Evolutionary conservation across 2,888 invertebrate genomes (phyloP).

Genomic region (Acanthosepion esculentum): DNA sequence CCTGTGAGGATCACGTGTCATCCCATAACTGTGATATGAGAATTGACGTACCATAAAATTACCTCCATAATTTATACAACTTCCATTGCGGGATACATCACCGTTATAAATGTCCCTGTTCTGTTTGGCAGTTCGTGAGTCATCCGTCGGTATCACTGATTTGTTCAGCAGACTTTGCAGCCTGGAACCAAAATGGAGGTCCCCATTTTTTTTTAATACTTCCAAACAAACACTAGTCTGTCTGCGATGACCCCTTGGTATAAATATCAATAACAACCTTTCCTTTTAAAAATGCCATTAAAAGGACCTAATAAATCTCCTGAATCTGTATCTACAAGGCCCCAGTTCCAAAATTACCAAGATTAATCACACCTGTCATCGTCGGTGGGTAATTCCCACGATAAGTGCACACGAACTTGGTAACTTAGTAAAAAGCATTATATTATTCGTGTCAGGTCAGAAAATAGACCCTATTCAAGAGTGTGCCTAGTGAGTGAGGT

Average conservation of each 20-base stretch:
- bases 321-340: not conserved
- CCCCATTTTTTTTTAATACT: not conserved
- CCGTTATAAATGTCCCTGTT: not conserved
- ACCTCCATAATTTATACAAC: not conserved
- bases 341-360: not conserved
- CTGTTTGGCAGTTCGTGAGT: not conserved
- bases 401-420: not conserved
- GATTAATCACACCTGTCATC: constrained; percentile 6
- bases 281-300: not conserved
- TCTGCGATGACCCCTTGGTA: not conserved
- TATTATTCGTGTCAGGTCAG: not conserved
- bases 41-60: not conserved
- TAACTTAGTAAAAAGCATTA: constrained; percentile 6
- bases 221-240: not conserved
- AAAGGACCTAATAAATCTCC: not conserved
- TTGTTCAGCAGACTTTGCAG: not conserved
- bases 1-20: not conserved
- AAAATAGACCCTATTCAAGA: not conserved
- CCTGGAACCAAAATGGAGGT: not conserved
- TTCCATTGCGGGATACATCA: not conserved
- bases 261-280: not conserved
- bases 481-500: no score
- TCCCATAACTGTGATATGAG: not conserved
- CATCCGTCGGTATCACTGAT: not conserved
- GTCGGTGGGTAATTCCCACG: not conserved